phyloP scores from a whole-genome alignment of 2,113 vertebrate species.

The Protomyctophum bolini region DNA sequence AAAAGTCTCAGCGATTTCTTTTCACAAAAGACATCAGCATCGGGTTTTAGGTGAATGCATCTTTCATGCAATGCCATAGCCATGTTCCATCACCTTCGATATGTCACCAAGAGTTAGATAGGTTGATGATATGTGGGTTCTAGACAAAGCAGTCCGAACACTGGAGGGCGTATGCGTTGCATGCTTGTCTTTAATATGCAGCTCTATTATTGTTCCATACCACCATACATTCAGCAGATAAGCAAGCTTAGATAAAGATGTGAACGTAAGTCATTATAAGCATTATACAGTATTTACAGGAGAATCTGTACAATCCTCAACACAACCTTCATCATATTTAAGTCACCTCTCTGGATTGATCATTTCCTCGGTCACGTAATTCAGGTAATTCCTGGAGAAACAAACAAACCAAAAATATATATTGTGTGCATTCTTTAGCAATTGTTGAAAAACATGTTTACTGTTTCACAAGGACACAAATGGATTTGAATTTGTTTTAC shows the following conservation, averaged over 20 bases:
- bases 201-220: not conserved
- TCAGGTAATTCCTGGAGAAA: slow-evolving; percentile 76
- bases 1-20: too few species aligned
- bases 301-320: slow-evolving; percentile 39
- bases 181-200: not conserved
- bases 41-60: too few species aligned
- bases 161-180: not conserved
- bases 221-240: slow-evolving; percentile 25
- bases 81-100: not conserved
- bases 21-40: too few species aligned
- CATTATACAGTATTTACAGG: slow-evolving; percentile 37
- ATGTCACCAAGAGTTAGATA: not conserved
- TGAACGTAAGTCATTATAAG: not conserved
- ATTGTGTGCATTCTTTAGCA: not conserved
- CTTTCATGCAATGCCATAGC: slow-evolving; percentile 14
- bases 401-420: not conserved
- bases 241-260: slow-evolving; percentile 16
- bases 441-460: too few species aligned
- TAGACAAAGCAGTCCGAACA: not conserved
- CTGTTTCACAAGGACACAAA: not conserved
- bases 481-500: not conserved
- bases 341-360: slow-evolving; percentile 79
- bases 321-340: slow-evolving; percentile 55
- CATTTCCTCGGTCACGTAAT: slow-evolving; percentile 80
- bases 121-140: too few species aligned